These are phyloP conservation scores for Oreochromis mossambicus DNA, from an alignment of 2,797 vertebrate genomes.

Conservation along the genomic window DNA sequence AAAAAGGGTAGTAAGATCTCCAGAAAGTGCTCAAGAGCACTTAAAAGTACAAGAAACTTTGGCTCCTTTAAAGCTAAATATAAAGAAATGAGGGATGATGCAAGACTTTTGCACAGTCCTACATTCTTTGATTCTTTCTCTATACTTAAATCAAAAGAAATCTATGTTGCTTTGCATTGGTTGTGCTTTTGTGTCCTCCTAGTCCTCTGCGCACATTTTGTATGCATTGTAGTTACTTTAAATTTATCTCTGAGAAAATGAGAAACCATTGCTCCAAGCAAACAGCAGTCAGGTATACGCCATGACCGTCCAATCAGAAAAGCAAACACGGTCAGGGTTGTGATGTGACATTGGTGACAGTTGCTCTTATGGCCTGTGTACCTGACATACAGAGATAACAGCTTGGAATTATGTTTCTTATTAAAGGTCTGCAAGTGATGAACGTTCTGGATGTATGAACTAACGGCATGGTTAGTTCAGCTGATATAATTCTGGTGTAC, in stretches of 20 bases:
- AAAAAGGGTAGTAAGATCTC: background rate
- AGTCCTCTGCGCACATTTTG: background rate
- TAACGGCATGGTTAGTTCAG: background rate
- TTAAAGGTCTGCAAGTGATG: conserved; percentile 46
- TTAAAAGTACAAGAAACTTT: background rate
- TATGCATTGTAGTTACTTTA: conserved; percentile 3
- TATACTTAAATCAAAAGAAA: background rate
- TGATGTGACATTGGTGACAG: conserved; percentile 42
- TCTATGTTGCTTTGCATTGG: background rate
- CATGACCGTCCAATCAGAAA: conserved; percentile 61
- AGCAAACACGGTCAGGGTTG: conserved; percentile 66
- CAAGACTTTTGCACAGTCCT: background rate
- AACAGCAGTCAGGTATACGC: conserved; percentile 33
- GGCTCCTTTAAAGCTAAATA: background rate
- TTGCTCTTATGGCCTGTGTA: background rate
- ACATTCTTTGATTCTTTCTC: background rate
- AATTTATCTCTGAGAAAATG: conserved; percentile 45
- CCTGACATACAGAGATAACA: conserved; percentile 56
- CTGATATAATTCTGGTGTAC: background rate
- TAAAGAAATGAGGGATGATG: background rate
- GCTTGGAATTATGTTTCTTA: conserved; percentile 76
- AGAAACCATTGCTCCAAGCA: conserved; percentile 29
- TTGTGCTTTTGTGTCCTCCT: background rate
- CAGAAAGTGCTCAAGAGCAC: background rate
- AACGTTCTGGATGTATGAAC: conserved; percentile 17